A percentile compares a stretch with the other conserved stretches of the same genome.
phyloP scores from a whole-genome alignment of 2,797 vertebrate genomes.

The Scolopax bukidnonensis region DNA sequence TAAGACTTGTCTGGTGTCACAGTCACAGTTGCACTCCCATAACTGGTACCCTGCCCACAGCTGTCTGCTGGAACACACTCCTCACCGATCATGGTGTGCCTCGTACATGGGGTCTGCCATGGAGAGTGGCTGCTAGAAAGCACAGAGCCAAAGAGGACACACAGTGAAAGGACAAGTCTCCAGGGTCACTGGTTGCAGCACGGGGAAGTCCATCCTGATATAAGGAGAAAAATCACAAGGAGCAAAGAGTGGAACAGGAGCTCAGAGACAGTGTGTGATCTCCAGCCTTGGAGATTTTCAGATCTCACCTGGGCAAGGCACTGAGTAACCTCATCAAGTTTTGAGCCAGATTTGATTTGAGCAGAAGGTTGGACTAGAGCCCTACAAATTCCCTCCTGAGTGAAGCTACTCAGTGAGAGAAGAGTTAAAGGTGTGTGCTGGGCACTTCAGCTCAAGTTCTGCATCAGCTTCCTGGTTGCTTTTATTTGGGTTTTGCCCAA shows the following conservation, averaged over 20 bases:
- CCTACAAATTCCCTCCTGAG: background rate
- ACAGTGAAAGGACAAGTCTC: background rate
- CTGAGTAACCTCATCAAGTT: background rate
- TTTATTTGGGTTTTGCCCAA: background rate
- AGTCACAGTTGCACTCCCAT: background rate
- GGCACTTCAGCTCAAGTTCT: background rate
- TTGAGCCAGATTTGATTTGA: background rate
- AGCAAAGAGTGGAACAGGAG: background rate
- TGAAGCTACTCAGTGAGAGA: background rate
- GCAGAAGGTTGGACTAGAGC: background rate
- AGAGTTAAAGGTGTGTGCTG: background rate
- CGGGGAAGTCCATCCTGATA: background rate
- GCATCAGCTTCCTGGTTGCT: background rate
- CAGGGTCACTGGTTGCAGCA: background rate
- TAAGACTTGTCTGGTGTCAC: background rate
- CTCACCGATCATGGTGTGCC: background rate
- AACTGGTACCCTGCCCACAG: background rate
- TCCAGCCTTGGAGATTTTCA: background rate
- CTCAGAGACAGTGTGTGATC: background rate
- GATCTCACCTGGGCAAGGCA: background rate
- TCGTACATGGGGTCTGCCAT: background rate
- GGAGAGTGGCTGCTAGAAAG: background rate
- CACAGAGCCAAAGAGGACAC: background rate
- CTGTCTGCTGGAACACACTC: background rate
- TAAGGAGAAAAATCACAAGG: background rate